Base-by-base conservation (phyloP, 2,113 vertebrate genomes). In the Megaptera novaeangliae region DNA sequence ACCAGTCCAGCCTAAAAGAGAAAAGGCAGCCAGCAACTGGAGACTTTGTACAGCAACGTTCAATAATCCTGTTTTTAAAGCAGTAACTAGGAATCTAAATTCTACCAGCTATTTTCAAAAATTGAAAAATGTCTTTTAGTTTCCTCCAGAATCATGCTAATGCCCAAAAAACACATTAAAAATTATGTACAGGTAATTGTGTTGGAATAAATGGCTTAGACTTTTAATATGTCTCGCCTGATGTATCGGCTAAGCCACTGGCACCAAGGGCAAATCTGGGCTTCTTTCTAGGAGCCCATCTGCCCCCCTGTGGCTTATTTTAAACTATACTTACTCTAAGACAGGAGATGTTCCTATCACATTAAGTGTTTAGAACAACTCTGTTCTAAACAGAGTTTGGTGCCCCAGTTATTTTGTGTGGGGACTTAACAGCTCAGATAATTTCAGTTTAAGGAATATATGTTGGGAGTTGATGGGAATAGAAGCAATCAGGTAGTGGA, bases 181-280 rank as follows among this genome's bases (percentile, higher is more conserved):
- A 96, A 89, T 64, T 93, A 75, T 71, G 39, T 81, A 34, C 20
- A 34, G 61, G 66, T 34, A 63, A 78, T 29, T 92, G 21, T 85
- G 66, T 71, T 96, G 66, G 46, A 72, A 31, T 69, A 95, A 96
- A 81, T 52, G 39, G 39, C 63, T 91, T 97, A 55, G 95, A 69
- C 34, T 74, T 95, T 91, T 93, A 95, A 93, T 91, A 25, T 85
- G 61, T 96, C 59, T 71, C 46, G 91, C 63, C 31, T 77, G 34
- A 41, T 88, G 27, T 5, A 74, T 52, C 72, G 59, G 64, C 82
- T 95, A 95, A 39, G 20, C 34, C 15, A 85, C 46, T 52, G 71
- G 36, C 78, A 55, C 25, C 46, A 82, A 86, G n/a, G 34, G 27
- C 59, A 96, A 88, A 93, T n/a, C 46, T 71, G 21, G 55, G 78